Evolutionary conservation across 1,140 invertebrate species (phyloP), one percentile per base, ranked within the genome.

Genomic region (Drosophila bocqueti): DNA sequence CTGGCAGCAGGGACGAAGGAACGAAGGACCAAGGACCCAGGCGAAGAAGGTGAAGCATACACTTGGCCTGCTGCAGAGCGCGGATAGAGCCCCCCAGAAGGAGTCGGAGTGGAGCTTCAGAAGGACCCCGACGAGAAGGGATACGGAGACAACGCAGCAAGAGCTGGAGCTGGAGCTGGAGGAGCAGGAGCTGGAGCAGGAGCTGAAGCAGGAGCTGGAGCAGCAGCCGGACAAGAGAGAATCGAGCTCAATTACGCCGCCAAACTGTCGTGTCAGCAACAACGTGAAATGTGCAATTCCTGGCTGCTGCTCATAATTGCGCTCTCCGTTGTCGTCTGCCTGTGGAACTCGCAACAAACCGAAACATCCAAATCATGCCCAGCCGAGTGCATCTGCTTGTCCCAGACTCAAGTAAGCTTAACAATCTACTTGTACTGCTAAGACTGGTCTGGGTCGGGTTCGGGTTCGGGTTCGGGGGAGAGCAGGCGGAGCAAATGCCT

Each of bases 351-450:
- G 82, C 92, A 91, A 90, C 84, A 91, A 81, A 87, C 83, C 83
- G 92, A 93, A 92, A 84, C 92, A 90, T 92, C 91, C 79, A 92
- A 93, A 91, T 93, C 92, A 92, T 97, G 96, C 90, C 96, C 96
- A 72, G 93, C 94, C 77, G 95, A 96, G 93, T 97, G 96, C 93
- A 96, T 97, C 91, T 97, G 96, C 92, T 94, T 97, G 46, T 97
- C 96, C 55, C 95, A 96, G 84, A 96, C 96, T 81, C 96, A 97
- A 95, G 96, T 97, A 95, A 93, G 81, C 84, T 89, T 90, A 89
- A 89, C 84, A 89, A 89, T 87, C 75, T 69, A 78, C 62, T 60
- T 59, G 52, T 67, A 59, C 60, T 55, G 42, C 47, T 9, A 50
- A 29, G 16, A 8, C 47, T 10, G 24, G 21, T 0, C 34, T 10